phyloP scores from a whole-genome alignment of 1,140 invertebrate genomes.

The Chrysomallon squamiferum region DNA sequence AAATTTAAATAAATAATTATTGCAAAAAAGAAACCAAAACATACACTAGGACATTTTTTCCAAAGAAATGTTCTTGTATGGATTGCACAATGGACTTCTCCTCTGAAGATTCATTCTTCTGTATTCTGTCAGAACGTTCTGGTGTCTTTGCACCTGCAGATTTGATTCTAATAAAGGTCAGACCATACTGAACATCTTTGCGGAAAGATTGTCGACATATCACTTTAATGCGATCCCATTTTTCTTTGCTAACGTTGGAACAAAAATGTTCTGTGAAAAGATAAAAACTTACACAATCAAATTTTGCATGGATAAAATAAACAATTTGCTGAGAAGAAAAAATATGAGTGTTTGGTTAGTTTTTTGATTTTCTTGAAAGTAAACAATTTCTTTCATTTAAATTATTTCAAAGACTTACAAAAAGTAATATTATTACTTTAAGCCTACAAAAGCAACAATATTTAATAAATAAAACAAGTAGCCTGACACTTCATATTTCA shows the following conservation, averaged over 20 bases:
- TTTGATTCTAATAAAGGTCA: constrained; percentile 48
- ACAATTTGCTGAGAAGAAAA: not conserved
- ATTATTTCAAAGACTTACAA: too few relatives aligned
- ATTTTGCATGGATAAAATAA: not conserved
- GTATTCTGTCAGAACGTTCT: not conserved
- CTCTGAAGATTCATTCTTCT: not conserved
- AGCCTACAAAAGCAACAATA: too few relatives aligned
- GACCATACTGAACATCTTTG: constrained; percentile 51
- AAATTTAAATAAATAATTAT: too few relatives aligned
- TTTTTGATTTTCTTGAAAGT: not conserved
- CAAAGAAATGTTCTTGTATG: constrained; percentile 49
- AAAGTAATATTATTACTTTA: too few relatives aligned
- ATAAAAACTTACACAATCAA: too few relatives aligned
- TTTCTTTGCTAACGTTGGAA: constrained; percentile 23
- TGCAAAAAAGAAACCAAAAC: too few relatives aligned
- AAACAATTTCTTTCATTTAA: too few relatives aligned
- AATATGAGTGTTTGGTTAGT: not conserved
- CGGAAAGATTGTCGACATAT: constrained; percentile 51
- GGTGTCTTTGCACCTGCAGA: not conserved
- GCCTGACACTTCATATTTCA: too few relatives aligned
- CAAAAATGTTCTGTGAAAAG: constrained; percentile 47
- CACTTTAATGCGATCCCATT: constrained; percentile 53
- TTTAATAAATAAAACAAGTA: too few relatives aligned
- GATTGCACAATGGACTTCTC: constrained; percentile 13
- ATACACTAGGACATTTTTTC: not conserved